Evolutionary conservation across 2,888 invertebrate genomes (phyloP), one percentile per base, ranked within the genome.

Genomic region (Ceriagrion tenellum): DNA sequence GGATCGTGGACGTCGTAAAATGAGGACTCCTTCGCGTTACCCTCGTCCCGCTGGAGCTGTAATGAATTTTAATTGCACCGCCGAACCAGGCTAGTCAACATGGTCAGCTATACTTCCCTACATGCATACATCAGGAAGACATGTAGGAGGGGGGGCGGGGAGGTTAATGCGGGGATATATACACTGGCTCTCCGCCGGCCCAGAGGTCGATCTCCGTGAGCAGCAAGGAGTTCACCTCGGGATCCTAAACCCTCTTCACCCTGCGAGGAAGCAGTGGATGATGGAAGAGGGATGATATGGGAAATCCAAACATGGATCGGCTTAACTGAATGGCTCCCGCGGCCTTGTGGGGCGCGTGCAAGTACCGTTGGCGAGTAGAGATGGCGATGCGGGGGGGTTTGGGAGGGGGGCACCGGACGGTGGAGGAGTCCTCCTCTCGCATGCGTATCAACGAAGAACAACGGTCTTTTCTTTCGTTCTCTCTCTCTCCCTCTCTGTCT

Each of bases 1-100:
- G 20, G 59, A 59, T 59, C 59, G 59, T 16, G 40, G 63, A 55
- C 69, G 47, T 69, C 93, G 47, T 93, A 81, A 81, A 81, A 81
- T 81, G 81, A 81, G 69, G 63, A 69, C 69, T 26, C 40, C 91
- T 63, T 69, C 30, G 20, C 90, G 35, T 35, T 90, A 47, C 59
- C 59, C 91, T 47, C 81, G 26, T n/a, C 89, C 40, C 16, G 35
- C 93, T 26, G 16, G 63, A 93, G 93, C 74, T 47, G 93, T 93
- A 93, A 93, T 93, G 93, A 93, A 93, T 93, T 93, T 93, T 93
- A 93, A 93, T 93, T 93, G 69, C 93, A 93, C 69, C 69, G 93
- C 47, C 47, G 93, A 91, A 40, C 91, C 63, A 23, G 69, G 47
- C 47, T 13, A 93, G 93, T 74, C 69, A 47, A 93, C 93, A 93